Evolutionary conservation across 2,113 vertebrate genomes (phyloP), one percentile per base, ranked within the genome.

Genomic region (Apus apus): DNA sequence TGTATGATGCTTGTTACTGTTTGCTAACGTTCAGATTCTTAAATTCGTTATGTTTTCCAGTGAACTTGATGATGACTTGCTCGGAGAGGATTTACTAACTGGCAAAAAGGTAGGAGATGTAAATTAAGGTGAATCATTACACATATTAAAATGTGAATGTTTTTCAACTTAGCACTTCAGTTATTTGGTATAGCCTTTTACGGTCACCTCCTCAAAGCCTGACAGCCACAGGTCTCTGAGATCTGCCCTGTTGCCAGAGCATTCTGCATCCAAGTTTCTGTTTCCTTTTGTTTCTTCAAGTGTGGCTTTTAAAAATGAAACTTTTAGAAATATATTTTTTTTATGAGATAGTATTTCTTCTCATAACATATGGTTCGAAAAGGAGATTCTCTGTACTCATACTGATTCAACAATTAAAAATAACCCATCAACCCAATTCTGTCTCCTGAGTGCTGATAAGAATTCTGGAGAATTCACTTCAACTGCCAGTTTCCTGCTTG

Each of bases 21-120:
- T 76, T 84, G 64, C 20, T 89, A 3, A 87, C 16, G 10, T 72
- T 72, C 46, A 82, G 0, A 14, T 83, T 83, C 48, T 74, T 54
- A 76, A 27, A 76, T 95, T 71, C 30, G 85, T 61, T 75, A 43
- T 97, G 11, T 94, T 92, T 96, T 89, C 60, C 85, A 99, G 99
- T 97, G 99, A 99, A 97, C 98, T 99, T 75, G 99, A 99, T 97
- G 99, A 99, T 76, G 99, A 99, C 89, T 98, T 99, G 92, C 98
- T 99, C 85, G 99, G 98, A 94, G 99, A 99, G 83, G 99, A 99
- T 96, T 98, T 99, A 96, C 97, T 99, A 13, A 97, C 98, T 84
- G 98, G 98, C 77, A 99, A 99, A 98, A 99, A 99, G 99, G 99
- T 99, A 98, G 98, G 97, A 89, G 51, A 51, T 53, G 11, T 4